phyloP scores from a whole-genome alignment of 2,113 vertebrate species.

The Poicephalus meyeri region DNA sequence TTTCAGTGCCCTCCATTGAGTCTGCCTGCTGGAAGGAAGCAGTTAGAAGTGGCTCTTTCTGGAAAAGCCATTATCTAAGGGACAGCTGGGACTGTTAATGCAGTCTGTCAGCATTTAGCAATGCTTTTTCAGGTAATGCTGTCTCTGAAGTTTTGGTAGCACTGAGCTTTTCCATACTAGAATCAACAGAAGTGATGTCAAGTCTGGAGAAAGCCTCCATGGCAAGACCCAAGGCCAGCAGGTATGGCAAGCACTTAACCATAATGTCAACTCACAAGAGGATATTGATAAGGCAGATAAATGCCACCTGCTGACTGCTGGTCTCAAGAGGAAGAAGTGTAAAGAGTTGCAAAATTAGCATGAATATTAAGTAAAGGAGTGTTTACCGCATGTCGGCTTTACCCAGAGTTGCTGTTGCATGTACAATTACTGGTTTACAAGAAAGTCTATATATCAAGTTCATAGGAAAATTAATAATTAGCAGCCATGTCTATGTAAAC shows the following conservation, averaged over 20 bases:
- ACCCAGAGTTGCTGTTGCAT: background rate
- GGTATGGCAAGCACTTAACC: background rate
- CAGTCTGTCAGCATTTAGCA: background rate
- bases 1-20: background rate
- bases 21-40: background rate
- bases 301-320: background rate
- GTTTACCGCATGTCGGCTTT: background rate
- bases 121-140: background rate
- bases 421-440: background rate
- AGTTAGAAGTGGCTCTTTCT: background rate
- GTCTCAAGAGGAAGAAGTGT: background rate
- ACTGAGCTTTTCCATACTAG: background rate
- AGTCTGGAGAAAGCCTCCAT: background rate
- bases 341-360: background rate
- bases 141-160: background rate
- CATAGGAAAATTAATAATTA: background rate
- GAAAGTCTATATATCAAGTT: background rate
- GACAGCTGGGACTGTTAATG: background rate
- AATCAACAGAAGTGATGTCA: background rate
- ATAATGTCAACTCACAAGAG: rapidly evolving
- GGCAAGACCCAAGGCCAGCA: background rate
- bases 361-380: background rate
- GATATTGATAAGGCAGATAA: background rate
- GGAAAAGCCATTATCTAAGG: background rate
- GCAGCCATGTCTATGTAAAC: background rate